Evolutionary conservation across 1,140 invertebrate species (phyloP), one percentile per base, ranked within the genome.

Genomic region (Heliconius hewitsoni): DNA sequence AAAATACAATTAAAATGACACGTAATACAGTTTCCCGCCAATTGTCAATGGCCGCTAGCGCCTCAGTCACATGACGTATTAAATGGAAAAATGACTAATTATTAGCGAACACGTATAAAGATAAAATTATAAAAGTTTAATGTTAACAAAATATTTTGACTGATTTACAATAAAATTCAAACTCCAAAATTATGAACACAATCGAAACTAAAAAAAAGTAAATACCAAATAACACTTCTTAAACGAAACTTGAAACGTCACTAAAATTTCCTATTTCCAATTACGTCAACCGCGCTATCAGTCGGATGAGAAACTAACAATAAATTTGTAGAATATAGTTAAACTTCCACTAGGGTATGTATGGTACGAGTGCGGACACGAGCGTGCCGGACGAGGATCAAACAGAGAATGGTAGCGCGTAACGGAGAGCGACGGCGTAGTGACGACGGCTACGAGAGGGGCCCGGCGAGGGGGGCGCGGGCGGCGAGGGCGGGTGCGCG

Each of bases 331-430:
- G 34, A 4, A 72, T 39, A 85, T 88, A 87, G 83, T 88, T 86
- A 81, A 91, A 92, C 86, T 91, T 90, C 73, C 85, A 88, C 86
- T 84, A 80, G 74, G 74, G 76, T 83, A 74, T 66, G 79, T 83
- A 75, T 66, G 78, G 55, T 71, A 52, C 74, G 71, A 79, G 72
- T 73, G 76, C 81, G 81, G 74, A 75, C 82, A 87, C 90, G 88
- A 91, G 87, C 84, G 84, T 76, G 82, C 80, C 80, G 9, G 81
- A 85, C 83, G 89, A 87, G 82, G 90, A 84, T 83, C 86, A 86
- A 85, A 89, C 83, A 88, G 87, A 90, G 91, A 93, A 91, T 94
- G 92, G 85, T 85, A 81, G 85, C 80, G 74, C 85, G 86, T 84
- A 83, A 85, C 82, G 85, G 85, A 81, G 81, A 86, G 81, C 88